Base-by-base conservation (phyloP, 2,797 vertebrate genomes). In the Danio tinwini region DNA sequence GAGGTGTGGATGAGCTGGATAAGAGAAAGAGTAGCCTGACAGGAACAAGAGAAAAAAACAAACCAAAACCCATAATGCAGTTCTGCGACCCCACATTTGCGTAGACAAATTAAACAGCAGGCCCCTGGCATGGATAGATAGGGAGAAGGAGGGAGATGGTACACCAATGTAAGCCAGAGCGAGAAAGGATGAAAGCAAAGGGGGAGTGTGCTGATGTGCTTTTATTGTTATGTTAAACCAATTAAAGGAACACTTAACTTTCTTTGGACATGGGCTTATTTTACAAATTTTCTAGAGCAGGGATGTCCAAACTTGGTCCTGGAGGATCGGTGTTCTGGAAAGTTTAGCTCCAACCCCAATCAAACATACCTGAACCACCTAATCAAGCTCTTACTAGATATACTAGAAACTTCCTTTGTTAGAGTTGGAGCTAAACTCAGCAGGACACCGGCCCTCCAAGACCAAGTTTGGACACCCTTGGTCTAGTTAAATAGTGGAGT, bases 101-200 rank as follows among this genome's bases (percentile, higher is more conserved):
- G 86, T 88, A 88, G 80, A 93, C 89, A 94, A 90, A 93, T 88
- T 94, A 90, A 93, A 94, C 91, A 89, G 91, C 89, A 73, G 52
- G 76, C 72, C 79, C 77, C 82, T 77, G 72, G 76, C 79, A 82
- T 80, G 79, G 52, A 78, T 63, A 81, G 87, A 84, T 29, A 29
- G 85, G 86, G 84, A 88, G 82, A 64, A 78, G 58, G 47, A 77
- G 42, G 82, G 67, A 79, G 82, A 83, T 84, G 76, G 83, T 80
- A 82, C 85, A 85, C 82, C 82, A 83, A 93, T 92, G 93, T 89
- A 75, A 92, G 90, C 88, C 85, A 82, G 86, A 90, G 90, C 90
- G 88, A 88, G 89, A 83, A 84, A 78, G 83, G 82, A 87, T 45
- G 84, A 50, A 86, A 74, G 78, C 80, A 88, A 86, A 86, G 89